Evolutionary conservation across 2,113 vertebrate genomes (phyloP), one percentile per base, ranked within the genome.

Genomic region (Ranitomeya imitator): DNA sequence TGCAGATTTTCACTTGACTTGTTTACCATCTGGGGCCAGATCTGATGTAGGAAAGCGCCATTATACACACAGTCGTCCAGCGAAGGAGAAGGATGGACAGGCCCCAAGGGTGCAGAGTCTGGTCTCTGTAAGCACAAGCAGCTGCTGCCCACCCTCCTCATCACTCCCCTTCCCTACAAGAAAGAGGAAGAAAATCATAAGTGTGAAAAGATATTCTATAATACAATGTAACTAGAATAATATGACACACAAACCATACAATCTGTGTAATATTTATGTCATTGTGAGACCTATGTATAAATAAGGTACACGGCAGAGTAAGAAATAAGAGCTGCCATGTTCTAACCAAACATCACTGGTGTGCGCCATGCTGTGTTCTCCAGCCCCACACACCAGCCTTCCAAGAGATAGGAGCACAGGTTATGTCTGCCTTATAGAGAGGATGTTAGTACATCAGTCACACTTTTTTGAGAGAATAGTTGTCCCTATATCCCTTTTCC

Each of bases 11-110:
- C 85, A 79, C 85, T 52, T 71, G 78, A 87, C 73, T 87, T 87
- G 54, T 87, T 87, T 87, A 73, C 86, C 86, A 88, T 67, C 86
- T 88, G 86, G 79, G 55, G 55, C 67, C 80, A 19, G 51, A 59
- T 19, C 65, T 88, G 45, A 82, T 88, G 79, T 63, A 61, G 45
- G 55, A 59, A 76, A 55, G 65, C 67, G 5, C 67, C 55, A 76
- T 83, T 88, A 65, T 76, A 54, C 45, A 87, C 84, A 79, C 59
- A 79, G 85, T 54, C 16, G 55, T 80, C 60, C 79, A 76, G 86
- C 63, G 51, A 63, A n/a, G 71, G 21, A 73, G 31, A 83, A 37
- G 79, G 67, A 83, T 54, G 79, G 69, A 26, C 79, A 76, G 69
- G 63, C 26, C 86, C 86, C 86, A 76, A 52, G 86, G 86, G 86